Percentiles rank a stretch among this genome's conserved stretches.
Conservation (phyloP, 2,888 invertebrate species). For the Trichacis sp. region DNA sequence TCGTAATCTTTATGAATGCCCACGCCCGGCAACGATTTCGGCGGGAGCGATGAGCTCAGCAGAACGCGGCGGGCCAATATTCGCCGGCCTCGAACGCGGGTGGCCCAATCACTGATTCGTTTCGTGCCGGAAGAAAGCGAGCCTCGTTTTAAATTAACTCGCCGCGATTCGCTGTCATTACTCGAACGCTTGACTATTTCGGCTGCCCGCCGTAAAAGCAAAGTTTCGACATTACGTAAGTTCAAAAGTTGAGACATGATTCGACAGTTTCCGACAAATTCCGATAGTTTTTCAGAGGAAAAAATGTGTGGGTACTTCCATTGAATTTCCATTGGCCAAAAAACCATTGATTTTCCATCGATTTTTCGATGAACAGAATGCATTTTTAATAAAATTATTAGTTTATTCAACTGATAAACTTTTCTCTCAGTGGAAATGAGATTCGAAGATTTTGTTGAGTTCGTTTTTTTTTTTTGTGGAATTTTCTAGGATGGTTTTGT, state of each 20-base stretch:
- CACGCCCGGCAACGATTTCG: neutral
- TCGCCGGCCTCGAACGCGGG: conserved; percentile 30
- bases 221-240: neutral
- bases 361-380: no score
- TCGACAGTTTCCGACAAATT: neutral
- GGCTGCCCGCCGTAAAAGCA: neutral
- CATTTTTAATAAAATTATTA: no score
- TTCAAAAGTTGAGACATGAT: neutral
- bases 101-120: conserved; percentile 36
- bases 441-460: no score
- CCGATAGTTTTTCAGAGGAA: no score
- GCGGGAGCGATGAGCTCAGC: conserved; percentile 27
- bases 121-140: conserved; percentile 27
- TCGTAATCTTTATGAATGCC: conserved; percentile 33
- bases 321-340: no score
- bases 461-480: no score
- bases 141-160: conserved; percentile 28
- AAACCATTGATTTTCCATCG: no score
- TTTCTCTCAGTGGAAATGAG: no score
- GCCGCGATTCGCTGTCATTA: conserved; percentile 27
- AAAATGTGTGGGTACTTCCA: no score
- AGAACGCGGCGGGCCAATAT: conserved; percentile 21
- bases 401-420: no score
- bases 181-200: neutral
- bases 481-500: no score